Evolutionary conservation across 2,113 vertebrate species (phyloP).

Genomic region (Tachysurus fulvidraco): DNA sequence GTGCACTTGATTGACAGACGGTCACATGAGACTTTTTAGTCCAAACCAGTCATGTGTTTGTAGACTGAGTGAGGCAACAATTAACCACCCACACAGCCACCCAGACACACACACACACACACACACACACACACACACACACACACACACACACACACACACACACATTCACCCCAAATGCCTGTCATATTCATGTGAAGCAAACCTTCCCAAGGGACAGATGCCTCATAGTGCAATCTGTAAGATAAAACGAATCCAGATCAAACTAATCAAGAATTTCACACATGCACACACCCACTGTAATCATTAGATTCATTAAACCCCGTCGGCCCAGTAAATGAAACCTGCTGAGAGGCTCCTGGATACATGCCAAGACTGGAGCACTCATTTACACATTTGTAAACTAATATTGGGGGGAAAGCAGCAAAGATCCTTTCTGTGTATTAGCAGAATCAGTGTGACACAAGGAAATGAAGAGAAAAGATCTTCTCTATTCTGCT

Average conservation of each 20-base stretch:
- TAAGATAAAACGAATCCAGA: slow-evolving; percentile 27
- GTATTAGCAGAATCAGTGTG: neutral
- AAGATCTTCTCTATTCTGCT: neutral
- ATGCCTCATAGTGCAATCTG: neutral
- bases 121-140: neutral
- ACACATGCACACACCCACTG: slow-evolving; percentile 2
- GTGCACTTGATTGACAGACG: slow-evolving; percentile 15
- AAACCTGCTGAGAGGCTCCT: slow-evolving; percentile 39
- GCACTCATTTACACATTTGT: slow-evolving; percentile 44
- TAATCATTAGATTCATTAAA: slow-evolving; percentile 49
- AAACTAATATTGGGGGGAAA: slow-evolving; percentile 23
- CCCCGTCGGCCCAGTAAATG: slow-evolving; percentile 43
- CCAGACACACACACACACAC: neutral
- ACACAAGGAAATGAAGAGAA: neutral
- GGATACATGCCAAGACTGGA: slow-evolving; percentile 30
- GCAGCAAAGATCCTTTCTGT: neutral
- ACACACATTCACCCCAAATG: neutral
- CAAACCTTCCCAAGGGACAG: slow-evolving; percentile 1
- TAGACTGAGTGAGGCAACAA: neutral
- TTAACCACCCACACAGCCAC: neutral
- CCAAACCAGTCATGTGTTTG: slow-evolving; percentile 24
- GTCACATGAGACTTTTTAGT: slow-evolving; percentile 21
- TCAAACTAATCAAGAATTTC: slow-evolving; percentile 46
- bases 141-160: neutral
- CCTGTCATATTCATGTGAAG: slow-evolving; percentile 12